Evolutionary conservation across 2,888 invertebrate species (phyloP).

Genomic region (Julus scanicus): DNA sequence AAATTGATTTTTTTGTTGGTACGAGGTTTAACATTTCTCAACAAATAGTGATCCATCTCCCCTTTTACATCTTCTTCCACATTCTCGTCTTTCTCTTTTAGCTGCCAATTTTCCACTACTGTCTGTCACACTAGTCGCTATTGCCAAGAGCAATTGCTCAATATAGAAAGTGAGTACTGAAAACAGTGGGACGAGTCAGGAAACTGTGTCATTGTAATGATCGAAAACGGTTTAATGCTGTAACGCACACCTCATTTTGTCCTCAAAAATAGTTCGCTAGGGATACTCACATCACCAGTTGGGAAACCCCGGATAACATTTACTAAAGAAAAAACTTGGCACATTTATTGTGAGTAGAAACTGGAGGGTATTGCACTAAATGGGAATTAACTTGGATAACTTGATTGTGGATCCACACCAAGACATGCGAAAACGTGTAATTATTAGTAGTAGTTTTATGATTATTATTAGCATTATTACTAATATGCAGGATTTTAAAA

Average conservation of each 20-base stretch:
- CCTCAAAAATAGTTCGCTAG: slow-evolving; percentile 19
- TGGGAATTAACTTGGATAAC: neutral
- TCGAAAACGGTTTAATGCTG: neutral
- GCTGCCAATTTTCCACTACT: slow-evolving; percentile 33
- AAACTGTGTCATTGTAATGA: slow-evolving; percentile 19
- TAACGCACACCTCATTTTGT: slow-evolving; percentile 3
- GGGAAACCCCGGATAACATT: neutral
- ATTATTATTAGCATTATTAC: too few relatives aligned
- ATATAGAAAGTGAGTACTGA: neutral
- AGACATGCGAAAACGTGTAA: too few relatives aligned
- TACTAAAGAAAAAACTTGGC: neutral
- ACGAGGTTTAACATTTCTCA: slow-evolving; percentile 9
- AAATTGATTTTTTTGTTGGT: slow-evolving; percentile 26
- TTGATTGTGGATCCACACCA: too few relatives aligned
- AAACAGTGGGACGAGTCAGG: slow-evolving; percentile 20
- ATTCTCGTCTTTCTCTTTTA: neutral
- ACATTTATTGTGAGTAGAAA: neutral
- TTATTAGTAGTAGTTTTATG: too few relatives aligned
- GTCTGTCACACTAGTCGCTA: slow-evolving; percentile 9
- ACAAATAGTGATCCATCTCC: slow-evolving; percentile 5
- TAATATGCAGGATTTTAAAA: too few relatives aligned
- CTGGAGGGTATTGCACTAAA: slow-evolving; percentile 1
- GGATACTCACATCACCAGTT: neutral
- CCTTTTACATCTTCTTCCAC: slow-evolving; percentile 23
- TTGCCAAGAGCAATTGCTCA: slow-evolving; percentile 26